Conservation (phyloP, 2,113 vertebrate species). For the Mus spicilegus region DNA sequence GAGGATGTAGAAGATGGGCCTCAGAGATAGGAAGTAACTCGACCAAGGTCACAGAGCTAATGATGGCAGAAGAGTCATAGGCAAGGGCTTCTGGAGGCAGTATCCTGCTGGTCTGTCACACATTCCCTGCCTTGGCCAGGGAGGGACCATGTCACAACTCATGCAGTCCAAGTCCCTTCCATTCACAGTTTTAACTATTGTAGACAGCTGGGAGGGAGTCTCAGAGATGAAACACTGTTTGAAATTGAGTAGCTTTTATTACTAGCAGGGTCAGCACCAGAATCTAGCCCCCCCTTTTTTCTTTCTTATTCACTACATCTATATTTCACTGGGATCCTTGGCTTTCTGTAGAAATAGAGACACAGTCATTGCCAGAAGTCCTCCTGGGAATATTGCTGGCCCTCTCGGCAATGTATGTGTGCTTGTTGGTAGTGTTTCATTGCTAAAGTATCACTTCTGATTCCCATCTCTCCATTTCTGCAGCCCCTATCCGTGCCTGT, state of each 20-base stretch:
- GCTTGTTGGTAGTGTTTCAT: neutral
- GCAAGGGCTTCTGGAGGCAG: neutral
- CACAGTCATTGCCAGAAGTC: accelerated
- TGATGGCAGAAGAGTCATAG: neutral
- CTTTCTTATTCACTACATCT: accelerated
- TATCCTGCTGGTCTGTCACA: accelerated
- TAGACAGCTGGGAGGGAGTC: too few species aligned
- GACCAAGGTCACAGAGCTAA: neutral
- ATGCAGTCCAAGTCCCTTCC: accelerated
- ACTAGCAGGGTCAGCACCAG: neutral
- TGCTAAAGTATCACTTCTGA: accelerated
- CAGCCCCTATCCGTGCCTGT: constrained; percentile 95
- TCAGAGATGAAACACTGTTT: neutral
- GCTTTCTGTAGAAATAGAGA: neutral
- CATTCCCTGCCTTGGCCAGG: neutral
- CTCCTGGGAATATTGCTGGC: accelerated
- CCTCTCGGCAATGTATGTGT: accelerated
- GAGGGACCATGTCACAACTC: neutral
- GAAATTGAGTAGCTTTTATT: neutral
- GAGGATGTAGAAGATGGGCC: neutral
- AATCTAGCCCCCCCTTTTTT: neutral
- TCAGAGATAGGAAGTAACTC: neutral
- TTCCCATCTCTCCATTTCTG: constrained; percentile 38
- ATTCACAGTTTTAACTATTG: too few species aligned
- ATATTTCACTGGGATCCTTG: accelerated